Percentiles rank a stretch among this genome's conserved stretches.
Conservation (phyloP, 2,113 vertebrate species). For the Pseudorhombus dupliciocellatus region DNA sequence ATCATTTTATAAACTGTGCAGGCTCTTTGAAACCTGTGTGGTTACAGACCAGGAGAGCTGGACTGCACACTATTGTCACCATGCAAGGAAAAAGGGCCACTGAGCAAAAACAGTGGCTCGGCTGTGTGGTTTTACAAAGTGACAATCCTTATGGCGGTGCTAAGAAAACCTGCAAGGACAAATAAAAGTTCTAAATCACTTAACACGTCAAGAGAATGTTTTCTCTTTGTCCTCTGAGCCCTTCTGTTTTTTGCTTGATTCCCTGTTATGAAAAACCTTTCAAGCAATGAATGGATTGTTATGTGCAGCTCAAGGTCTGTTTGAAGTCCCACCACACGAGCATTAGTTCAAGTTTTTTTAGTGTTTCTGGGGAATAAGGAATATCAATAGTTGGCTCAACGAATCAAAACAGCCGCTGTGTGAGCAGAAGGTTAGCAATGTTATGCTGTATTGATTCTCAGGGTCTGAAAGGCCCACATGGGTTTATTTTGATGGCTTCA, state of each 20-base stretch:
- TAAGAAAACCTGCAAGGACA: neutral
- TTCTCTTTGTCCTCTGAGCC: neutral
- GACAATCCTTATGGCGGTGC: neutral
- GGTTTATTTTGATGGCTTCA: constrained; percentile 15
- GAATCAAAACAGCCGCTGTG: constrained; percentile 4
- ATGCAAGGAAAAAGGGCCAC: constrained; percentile 1
- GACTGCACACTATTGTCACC: constrained; percentile 29
- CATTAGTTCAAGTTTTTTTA: constrained; percentile 23
- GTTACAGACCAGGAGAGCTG: constrained; percentile 32
- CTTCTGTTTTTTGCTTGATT: constrained; percentile 1
- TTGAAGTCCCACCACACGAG: constrained; percentile 3
- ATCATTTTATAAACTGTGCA: constrained; percentile 31
- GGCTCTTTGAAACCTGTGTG: constrained; percentile 41
- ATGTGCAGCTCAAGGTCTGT: constrained; percentile 19
- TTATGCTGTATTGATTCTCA: constrained; percentile 33
- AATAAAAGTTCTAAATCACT: constrained; percentile 1
- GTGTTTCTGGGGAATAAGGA: constrained; percentile 19
- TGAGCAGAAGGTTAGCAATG: constrained; percentile 29
- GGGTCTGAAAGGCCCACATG: neutral
- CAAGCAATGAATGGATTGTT: neutral
- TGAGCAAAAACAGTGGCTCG: neutral
- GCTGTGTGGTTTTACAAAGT: constrained; percentile 20
- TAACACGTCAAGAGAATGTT: neutral
- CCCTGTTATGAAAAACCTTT: constrained; percentile 18
- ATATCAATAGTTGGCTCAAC: constrained; percentile 42